phyloP scores from a whole-genome alignment of 1,140 invertebrate species.

The Agrypnia vestita region DNA sequence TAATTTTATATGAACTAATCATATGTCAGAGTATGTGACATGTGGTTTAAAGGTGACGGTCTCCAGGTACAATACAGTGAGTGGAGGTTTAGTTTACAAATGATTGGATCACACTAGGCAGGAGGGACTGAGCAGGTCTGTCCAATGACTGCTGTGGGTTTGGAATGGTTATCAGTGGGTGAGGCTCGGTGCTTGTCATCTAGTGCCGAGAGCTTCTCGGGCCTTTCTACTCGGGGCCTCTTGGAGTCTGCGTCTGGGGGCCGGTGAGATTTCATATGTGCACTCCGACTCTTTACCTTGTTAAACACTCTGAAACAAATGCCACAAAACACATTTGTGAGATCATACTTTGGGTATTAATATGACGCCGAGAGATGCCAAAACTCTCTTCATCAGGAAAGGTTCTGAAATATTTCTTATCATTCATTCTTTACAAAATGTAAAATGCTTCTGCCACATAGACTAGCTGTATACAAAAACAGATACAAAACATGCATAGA shows the following conservation, averaged over 20 bases:
- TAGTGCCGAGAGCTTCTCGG: constrained; percentile 72
- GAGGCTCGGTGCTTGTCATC: constrained; percentile 67
- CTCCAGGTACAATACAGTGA: background rate
- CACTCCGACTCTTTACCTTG: constrained; percentile 98
- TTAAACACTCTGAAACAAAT: constrained; percentile 91
- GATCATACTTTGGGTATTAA: constrained; percentile 7
- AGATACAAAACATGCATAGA: background rate
- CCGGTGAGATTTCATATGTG: constrained; percentile 98
- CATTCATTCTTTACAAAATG: background rate
- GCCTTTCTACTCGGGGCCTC: constrained; percentile 72
- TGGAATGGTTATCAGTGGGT: constrained; percentile 67
- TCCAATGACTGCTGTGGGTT: constrained; percentile 62
- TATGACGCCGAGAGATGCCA: constrained; percentile 28
- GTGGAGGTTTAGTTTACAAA: constrained; percentile 38
- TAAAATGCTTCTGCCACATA: background rate
- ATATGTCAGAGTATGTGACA: too few relatives aligned
- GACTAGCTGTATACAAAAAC: too few relatives aligned
- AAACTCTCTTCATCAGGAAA: constrained; percentile 60
- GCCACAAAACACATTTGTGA: constrained; percentile 37
- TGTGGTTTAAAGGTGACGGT: too few relatives aligned
- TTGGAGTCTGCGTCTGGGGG: constrained; percentile 81
- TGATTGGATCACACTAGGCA: constrained; percentile 44
- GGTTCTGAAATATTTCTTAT: background rate
- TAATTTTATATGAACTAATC: too few relatives aligned
- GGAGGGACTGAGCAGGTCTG: constrained; percentile 58